A percentile compares a stretch with the other conserved stretches of the same genome.
These are phyloP conservation scores for Agonum fuliginosum DNA, from an alignment of 2,888 invertebrate genomes.

Conservation along the genomic window DNA sequence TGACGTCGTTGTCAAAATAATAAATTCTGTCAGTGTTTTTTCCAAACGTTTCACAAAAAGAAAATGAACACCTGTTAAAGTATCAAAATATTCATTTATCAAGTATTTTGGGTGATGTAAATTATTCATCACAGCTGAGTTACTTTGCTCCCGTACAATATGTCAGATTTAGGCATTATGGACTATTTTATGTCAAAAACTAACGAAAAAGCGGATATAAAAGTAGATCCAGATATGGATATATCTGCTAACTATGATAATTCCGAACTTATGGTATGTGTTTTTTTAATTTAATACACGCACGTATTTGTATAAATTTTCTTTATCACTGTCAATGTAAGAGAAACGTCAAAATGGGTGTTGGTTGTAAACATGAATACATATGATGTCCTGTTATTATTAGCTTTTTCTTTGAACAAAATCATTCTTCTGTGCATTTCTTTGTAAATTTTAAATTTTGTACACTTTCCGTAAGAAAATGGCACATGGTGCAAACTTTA, in stretches of 20 bases:
- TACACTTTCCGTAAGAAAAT: constrained; percentile 12
- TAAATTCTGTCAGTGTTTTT: constrained; percentile 21
- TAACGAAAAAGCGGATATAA: constrained; percentile 66
- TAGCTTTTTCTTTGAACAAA: background rate
- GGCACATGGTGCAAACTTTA: constrained; percentile 9
- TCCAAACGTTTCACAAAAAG: constrained; percentile 11
- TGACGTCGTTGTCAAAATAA: constrained; percentile 44
- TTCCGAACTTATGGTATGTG: constrained; percentile 70
- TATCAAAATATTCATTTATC: background rate
- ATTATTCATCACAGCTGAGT: constrained; percentile 1
- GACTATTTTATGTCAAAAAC: constrained; percentile 63
- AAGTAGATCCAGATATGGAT: constrained; percentile 69
- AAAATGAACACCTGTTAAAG: constrained; percentile 14
- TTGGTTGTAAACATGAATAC: constrained; percentile 37
- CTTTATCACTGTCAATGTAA: constrained; percentile 6
- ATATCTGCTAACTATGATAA: constrained; percentile 68
- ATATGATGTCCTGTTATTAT: constrained; percentile 4
- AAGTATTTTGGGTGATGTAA: constrained; percentile 25
- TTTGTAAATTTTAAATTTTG: background rate
- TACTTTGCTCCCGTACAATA: constrained; percentile 59
- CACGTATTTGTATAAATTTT: background rate
- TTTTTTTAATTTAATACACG: constrained; percentile 20
- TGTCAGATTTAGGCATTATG: constrained; percentile 63
- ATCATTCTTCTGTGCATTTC: background rate
- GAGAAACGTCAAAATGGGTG: constrained; percentile 43